Conservation (phyloP, 1,140 invertebrate species). For the Dufourea novaeangliae region DNA sequence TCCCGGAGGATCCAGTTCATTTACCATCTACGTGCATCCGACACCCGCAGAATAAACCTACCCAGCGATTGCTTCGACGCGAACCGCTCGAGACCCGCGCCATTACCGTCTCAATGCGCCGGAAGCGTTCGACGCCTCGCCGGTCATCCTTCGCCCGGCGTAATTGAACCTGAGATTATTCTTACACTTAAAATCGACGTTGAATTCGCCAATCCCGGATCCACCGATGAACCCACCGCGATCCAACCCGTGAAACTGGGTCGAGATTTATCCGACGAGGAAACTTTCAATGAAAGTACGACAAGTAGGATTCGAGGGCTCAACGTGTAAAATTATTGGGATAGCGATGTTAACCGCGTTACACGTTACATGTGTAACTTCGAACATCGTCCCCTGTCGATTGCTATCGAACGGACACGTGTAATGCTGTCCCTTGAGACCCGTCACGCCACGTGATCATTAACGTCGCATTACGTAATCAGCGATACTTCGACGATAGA, state of each 20-base stretch:
- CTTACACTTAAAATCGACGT: too few relatives aligned
- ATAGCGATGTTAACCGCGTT: background rate
- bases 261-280: too few relatives aligned
- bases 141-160: background rate
- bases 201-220: conserved; percentile 23
- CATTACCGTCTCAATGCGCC: background rate
- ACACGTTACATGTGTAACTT: background rate
- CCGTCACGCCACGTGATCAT: conserved; percentile 28
- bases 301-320: too few relatives aligned
- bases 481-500: background rate
- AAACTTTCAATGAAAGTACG: background rate
- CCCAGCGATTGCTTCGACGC: background rate
- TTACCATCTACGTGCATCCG: conserved; percentile 42
- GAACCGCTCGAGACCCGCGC: conserved; percentile 17
- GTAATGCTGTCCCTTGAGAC: conserved; percentile 42
- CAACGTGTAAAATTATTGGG: background rate
- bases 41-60: conserved; percentile 47
- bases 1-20: conserved; percentile 29
- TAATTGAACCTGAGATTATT: conserved; percentile 47
- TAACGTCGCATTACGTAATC: conserved; percentile 45
- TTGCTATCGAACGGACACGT: conserved; percentile 27
- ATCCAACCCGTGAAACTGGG: too few relatives aligned
- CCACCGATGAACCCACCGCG: background rate
- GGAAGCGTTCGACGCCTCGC: conserved; percentile 7
- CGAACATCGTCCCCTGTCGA: background rate